Percentiles rank a stretch among this genome's conserved stretches.
phyloP scores from a whole-genome alignment of 37 sponge, comb jelly and placozoan species.

The Beroe ovata region DNA sequence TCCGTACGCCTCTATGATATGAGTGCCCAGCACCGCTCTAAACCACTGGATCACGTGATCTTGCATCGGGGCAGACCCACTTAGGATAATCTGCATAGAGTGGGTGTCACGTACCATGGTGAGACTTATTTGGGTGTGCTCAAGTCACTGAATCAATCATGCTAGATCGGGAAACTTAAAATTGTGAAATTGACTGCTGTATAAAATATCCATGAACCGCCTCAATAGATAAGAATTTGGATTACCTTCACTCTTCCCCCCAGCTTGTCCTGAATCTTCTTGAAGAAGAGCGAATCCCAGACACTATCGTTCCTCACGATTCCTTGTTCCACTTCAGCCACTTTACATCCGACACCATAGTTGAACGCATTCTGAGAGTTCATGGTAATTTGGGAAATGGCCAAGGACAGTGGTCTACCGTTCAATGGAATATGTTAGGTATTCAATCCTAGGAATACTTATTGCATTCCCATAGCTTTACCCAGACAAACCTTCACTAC shows the following conservation, averaged over 20 bases:
- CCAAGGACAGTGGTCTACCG: no score
- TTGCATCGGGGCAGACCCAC: conserved; percentile 53
- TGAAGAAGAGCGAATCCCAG: conserved; percentile 51
- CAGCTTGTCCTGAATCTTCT: conserved; percentile 64
- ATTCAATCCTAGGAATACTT: no score
- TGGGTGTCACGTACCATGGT: neutral
- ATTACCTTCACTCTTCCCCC: conserved; percentile 53
- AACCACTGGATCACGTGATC: conserved; percentile 37
- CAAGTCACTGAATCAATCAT: neutral
- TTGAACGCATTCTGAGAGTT: conserved; percentile 44
- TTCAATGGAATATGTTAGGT: no score
- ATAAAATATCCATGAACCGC: no score
- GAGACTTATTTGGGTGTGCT: neutral
- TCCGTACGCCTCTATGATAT: conserved; percentile 66
- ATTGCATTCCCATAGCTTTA: neutral
- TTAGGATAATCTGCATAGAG: conserved; percentile 20
- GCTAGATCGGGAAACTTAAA: neutral
- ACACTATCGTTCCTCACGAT: conserved; percentile 34
- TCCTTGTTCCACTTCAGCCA: conserved; percentile 15
- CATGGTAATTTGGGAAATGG: no score
- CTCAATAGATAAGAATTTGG: no score
- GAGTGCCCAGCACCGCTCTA: conserved; percentile 25
- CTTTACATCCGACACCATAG: conserved; percentile 39
- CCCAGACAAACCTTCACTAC: no score
- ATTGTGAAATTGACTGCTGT: neutral